Percentiles rank a stretch among this genome's conserved stretches.
Evolutionary conservation across 1,140 invertebrate species (phyloP).

Genomic region (Hirudo medicinalis): DNA sequence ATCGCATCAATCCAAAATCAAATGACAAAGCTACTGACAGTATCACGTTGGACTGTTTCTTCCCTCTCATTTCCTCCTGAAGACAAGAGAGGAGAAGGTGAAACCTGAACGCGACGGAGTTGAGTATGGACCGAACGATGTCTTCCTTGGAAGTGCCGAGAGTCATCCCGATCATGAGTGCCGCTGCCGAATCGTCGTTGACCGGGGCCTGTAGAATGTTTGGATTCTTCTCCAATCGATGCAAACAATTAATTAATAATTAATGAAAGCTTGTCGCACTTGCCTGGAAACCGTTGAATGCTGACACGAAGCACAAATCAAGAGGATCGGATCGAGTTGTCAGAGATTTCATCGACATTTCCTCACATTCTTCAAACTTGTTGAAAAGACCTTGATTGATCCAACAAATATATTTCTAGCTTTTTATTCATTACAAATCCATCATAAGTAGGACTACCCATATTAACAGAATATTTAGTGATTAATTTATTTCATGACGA

Average conservation of each 20-base stretch:
- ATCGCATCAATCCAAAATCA: too few relatives aligned
- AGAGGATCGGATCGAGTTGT: too few relatives aligned
- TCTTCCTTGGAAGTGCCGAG: conserved; percentile 63
- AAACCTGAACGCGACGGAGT: conserved; percentile 66
- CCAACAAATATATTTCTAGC: neutral
- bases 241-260: conserved; percentile 19
- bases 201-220: conserved; percentile 57
- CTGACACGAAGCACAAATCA: neutral
- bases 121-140: conserved; percentile 54
- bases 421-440: too few relatives aligned
- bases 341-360: neutral
- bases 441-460: too few relatives aligned
- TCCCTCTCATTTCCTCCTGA: too few relatives aligned
- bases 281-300: conserved; percentile 5
- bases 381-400: neutral
- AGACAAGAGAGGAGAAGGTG: too few relatives aligned
- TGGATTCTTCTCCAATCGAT: conserved; percentile 23
- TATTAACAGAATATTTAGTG: too few relatives aligned
- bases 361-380: conserved; percentile 16
- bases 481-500: too few relatives aligned
- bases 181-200: conserved; percentile 65
- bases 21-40: too few relatives aligned
- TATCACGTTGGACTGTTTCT: too few relatives aligned
- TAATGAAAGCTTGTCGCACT: conserved; percentile 2
- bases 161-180: conserved; percentile 71